Conservation (phyloP, 2,797 vertebrate species). For the Tauraco hartlaubi region DNA sequence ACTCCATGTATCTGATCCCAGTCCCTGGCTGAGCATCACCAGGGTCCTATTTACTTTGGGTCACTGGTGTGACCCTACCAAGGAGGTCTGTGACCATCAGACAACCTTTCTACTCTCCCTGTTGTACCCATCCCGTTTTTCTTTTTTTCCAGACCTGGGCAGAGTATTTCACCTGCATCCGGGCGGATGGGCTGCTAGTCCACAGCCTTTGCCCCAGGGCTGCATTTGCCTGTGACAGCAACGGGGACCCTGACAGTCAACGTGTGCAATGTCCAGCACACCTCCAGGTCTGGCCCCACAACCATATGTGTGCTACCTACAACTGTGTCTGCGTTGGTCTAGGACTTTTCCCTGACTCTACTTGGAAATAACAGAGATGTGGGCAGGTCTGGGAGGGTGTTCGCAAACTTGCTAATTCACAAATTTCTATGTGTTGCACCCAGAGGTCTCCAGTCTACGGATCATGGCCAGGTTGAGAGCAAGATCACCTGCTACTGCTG, state of each 20-base stretch:
- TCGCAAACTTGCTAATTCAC: not conserved
- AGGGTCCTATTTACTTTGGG: fast-evolving
- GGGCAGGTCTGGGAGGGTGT: fast-evolving
- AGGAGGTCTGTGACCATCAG: not conserved
- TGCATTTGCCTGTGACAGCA: not conserved
- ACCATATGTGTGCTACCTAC: not conserved
- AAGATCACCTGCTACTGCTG: not conserved
- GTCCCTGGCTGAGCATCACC: not conserved
- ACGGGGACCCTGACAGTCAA: not conserved
- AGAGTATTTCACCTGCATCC: not conserved
- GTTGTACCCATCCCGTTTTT: not conserved
- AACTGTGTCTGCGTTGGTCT: fast-evolving
- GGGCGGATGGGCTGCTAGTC: not conserved
- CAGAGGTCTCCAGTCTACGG: fast-evolving
- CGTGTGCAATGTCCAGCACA: fast-evolving
- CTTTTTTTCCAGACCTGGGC: not conserved
- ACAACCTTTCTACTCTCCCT: not conserved
- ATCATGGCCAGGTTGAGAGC: not conserved
- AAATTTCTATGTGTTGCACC: fast-evolving
- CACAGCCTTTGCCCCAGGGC: not conserved
- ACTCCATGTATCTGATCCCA: not conserved
- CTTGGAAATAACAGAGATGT: not conserved
- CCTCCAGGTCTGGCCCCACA: not conserved
- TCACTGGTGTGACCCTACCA: fast-evolving
- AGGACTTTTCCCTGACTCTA: not conserved